phyloP scores from a whole-genome alignment of 2,888 invertebrate genomes.

The Plebejus anna region DNA sequence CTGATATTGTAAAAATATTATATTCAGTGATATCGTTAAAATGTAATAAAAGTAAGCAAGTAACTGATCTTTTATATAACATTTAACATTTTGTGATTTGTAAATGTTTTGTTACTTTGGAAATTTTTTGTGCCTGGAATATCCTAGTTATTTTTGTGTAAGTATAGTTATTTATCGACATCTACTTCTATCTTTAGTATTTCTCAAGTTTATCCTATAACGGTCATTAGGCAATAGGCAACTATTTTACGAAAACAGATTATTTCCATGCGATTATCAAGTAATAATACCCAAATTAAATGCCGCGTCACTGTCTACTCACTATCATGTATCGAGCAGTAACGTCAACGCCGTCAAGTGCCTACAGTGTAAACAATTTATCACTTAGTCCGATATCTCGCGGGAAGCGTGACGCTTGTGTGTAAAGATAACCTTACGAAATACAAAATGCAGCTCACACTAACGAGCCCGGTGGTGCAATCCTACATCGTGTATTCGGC shows the following conservation, averaged over 20 bases:
- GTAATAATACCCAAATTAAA: not conserved
- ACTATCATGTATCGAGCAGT: not conserved
- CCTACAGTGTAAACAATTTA: not conserved
- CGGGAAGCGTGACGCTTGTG: not conserved
- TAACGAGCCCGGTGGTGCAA: slow-evolving; percentile 46
- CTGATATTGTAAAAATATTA: not conserved
- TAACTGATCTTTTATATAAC: no score
- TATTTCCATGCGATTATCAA: not conserved
- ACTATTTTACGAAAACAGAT: not conserved
- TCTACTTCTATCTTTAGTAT: no score
- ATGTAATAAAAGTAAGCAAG: not conserved
- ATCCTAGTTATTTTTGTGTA: no score
- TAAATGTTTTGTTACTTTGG: no score
- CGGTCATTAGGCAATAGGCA: not conserved
- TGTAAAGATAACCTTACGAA: not conserved
- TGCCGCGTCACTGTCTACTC: not conserved
- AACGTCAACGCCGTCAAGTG: not conserved
- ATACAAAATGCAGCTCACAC: slow-evolving; percentile 34
- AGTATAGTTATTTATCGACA: no score
- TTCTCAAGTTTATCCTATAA: not conserved
- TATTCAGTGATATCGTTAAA: not conserved
- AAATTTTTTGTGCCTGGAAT: no score
- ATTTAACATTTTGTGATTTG: no score
- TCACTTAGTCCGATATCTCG: not conserved
- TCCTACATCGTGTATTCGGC: slow-evolving; percentile 61